Conservation (phyloP, 2,888 invertebrate genomes). For the Dione vanillae region DNA sequence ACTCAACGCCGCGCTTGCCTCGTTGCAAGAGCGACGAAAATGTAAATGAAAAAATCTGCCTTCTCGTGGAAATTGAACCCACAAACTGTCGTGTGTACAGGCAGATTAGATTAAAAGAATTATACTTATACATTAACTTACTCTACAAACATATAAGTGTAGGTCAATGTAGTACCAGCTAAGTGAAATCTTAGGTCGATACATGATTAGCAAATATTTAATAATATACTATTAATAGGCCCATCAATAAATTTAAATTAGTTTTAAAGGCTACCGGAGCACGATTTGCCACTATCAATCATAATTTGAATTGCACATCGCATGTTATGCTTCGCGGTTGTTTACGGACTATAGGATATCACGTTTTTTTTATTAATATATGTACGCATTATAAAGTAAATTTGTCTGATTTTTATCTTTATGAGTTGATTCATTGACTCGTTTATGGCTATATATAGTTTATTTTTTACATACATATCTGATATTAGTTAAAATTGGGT, state of each 20-base stretch:
- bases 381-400: no score
- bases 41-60: no score
- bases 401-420: no score
- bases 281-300: slow-evolving; percentile 7
- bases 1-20: no score
- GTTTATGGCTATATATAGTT: no score
- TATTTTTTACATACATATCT: no score
- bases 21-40: no score
- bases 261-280: slow-evolving; percentile 23
- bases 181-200: slow-evolving; percentile 1
- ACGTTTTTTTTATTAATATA: not conserved
- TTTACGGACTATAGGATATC: not conserved
- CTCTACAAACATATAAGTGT: not conserved
- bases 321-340: not conserved
- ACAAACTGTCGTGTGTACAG: no score
- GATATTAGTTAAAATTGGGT: no score
- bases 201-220: slow-evolving; percentile 9
- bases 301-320: not conserved
- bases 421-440: no score
- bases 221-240: not conserved
- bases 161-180: not conserved
- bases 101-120: no score
- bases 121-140: not conserved
- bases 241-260: slow-evolving; percentile 19
- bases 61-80: no score